A percentile compares a stretch with the other conserved stretches of the same genome.
Evolutionary conservation across 2,113 vertebrate genomes (phyloP).

Genomic region (Anguilla japonica): DNA sequence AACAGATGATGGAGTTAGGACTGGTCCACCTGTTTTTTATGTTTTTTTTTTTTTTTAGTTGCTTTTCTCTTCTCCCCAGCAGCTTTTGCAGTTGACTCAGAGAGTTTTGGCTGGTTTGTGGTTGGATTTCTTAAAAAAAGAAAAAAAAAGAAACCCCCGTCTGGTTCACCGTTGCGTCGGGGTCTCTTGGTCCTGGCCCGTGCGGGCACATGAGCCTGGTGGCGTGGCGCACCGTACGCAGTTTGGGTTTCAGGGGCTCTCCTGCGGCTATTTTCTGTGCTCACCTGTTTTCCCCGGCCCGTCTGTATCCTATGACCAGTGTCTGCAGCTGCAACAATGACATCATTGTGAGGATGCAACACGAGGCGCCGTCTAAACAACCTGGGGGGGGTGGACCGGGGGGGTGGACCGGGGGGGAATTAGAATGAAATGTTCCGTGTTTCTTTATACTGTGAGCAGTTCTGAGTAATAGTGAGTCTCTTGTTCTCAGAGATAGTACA

Average conservation of each 20-base stretch:
- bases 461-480: background rate
- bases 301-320: background rate
- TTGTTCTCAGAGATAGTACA: background rate
- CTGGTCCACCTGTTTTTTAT: no score
- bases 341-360: background rate
- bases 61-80: background rate
- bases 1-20: background rate
- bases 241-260: background rate
- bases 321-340: constrained; percentile 2
- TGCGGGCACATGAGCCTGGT: background rate
- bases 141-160: background rate
- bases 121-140: background rate
- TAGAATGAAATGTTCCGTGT: background rate
- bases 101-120: background rate
- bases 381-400: background rate
- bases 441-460: background rate
- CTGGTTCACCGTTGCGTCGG: background rate
- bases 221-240: background rate
- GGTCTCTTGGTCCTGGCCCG: background rate
- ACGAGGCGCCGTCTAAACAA: background rate
- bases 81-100: background rate
- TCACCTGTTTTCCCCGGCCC: background rate
- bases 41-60: background rate
- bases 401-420: background rate
- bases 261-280: background rate